phyloP scores from a whole-genome alignment of 53 echinoderm and acorn worm genomes.

The Mesocentrotus franciscanus region DNA sequence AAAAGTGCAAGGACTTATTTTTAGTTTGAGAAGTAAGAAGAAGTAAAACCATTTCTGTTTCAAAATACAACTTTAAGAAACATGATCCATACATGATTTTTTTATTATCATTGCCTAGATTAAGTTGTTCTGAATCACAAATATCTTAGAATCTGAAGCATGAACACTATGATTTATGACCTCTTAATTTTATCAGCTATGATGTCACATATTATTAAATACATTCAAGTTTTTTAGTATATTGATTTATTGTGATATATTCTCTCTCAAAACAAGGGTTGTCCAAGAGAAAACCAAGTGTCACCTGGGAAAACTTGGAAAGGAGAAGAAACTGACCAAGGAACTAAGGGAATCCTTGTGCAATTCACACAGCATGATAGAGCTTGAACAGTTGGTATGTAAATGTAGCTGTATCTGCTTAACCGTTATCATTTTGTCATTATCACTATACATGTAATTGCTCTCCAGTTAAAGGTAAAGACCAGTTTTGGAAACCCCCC shows the following conservation, averaged over 20 bases:
- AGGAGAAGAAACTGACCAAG: slow-evolving; percentile 24
- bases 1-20: too few relatives aligned
- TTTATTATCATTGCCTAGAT: neutral
- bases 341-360: slow-evolving; percentile 45
- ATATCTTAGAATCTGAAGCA: too few relatives aligned
- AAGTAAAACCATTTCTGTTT: neutral
- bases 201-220: too few relatives aligned
- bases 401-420: neutral
- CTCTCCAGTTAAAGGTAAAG: too few relatives aligned
- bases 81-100: neutral
- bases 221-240: too few relatives aligned
- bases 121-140: too few relatives aligned
- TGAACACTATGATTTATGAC: too few relatives aligned
- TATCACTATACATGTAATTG: too few relatives aligned
- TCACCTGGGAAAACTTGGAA: slow-evolving; percentile 50
- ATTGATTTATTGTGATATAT: neutral
- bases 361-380: slow-evolving; percentile 25
- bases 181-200: too few relatives aligned
- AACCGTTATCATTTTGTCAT: too few relatives aligned
- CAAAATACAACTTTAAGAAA: neutral
- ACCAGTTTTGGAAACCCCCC: too few relatives aligned
- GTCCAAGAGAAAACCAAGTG: slow-evolving; percentile 56
- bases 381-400: slow-evolving; percentile 47
- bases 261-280: neutral
- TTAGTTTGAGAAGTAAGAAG: too few relatives aligned